Conservation (phyloP, 2,113 vertebrate genomes). For the Anguilla japonica region DNA sequence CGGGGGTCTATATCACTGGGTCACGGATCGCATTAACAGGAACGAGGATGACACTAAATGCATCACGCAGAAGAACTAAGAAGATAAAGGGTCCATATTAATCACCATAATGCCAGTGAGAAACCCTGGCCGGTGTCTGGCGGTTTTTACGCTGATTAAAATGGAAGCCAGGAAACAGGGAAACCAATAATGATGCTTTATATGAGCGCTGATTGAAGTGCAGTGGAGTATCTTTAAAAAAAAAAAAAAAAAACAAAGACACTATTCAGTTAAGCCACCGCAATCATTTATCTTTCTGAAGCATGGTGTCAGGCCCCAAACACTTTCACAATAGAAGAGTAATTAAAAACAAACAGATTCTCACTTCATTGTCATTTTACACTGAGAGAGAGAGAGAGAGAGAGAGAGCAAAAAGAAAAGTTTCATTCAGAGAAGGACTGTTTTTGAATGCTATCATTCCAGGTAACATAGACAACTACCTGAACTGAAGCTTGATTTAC, state of each 20-base stretch:
- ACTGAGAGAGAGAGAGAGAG: not conserved
- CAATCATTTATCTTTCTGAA: not conserved
- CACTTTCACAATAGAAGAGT: not conserved
- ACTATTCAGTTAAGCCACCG: not conserved
- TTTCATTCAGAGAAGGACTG: not conserved
- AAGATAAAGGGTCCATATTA: constrained; percentile 17
- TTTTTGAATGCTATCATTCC: no score
- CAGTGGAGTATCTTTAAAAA: not conserved
- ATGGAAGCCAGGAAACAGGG: constrained; percentile 1
- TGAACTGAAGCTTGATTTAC: no score
- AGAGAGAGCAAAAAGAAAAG: not conserved
- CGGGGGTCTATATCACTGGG: constrained; percentile 11
- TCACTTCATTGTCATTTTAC: constrained; percentile 14
- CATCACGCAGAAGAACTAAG: not conserved
- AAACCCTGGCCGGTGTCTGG: constrained; percentile 25
- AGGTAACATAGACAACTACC: no score
- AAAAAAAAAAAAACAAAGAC: not conserved
- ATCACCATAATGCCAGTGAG: constrained; percentile 27
- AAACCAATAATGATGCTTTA: constrained; percentile 24
- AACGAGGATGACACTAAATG: not conserved
- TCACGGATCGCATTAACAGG: constrained; percentile 16
- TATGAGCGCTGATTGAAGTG: constrained; percentile 3
- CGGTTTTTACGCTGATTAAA: constrained; percentile 33
- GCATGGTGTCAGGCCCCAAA: not conserved
- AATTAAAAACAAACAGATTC: constrained; percentile 17